phyloP scores from a whole-genome alignment of 2,113 vertebrate species.

The Ameiurus melas region DNA sequence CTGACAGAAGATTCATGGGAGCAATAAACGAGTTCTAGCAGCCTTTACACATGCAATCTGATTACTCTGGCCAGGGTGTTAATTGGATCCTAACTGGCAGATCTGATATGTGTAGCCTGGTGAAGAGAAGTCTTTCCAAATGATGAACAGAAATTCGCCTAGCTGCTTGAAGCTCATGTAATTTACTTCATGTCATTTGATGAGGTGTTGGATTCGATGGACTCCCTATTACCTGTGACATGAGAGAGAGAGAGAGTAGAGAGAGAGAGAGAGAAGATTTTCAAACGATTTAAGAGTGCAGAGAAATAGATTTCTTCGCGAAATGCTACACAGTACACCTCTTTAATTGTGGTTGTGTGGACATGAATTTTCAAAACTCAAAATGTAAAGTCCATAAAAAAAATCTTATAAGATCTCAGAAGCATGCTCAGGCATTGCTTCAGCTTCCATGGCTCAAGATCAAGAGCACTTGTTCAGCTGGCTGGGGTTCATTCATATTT shows the following conservation, averaged over 20 bases:
- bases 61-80: constrained; percentile 99
- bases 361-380: constrained; percentile 17
- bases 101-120: constrained; percentile 97
- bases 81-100: constrained; percentile 99
- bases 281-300: neutral
- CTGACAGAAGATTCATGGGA: constrained; percentile 97
- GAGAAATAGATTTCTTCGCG: constrained; percentile 15
- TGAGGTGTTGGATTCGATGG: constrained; percentile 97
- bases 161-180: constrained; percentile 99
- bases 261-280: constrained; percentile 27
- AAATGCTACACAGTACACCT: constrained; percentile 26
- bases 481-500: constrained; percentile 32
- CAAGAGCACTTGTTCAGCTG: constrained; percentile 44
- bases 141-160: constrained; percentile 99
- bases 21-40: constrained; percentile 97
- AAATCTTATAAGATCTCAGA: neutral
- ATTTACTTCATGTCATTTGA: constrained; percentile 99
- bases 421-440: constrained; percentile 15
- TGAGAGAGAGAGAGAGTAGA: constrained; percentile 68
- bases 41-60: constrained; percentile 95
- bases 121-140: constrained; percentile 94
- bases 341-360: constrained; percentile 32
- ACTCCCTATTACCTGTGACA: constrained; percentile 95
- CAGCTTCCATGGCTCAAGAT: constrained; percentile 21
- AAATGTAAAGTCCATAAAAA: constrained; percentile 17